Conservation (phyloP, 1,140 invertebrate genomes). For the Drosophila neocordata region DNA sequence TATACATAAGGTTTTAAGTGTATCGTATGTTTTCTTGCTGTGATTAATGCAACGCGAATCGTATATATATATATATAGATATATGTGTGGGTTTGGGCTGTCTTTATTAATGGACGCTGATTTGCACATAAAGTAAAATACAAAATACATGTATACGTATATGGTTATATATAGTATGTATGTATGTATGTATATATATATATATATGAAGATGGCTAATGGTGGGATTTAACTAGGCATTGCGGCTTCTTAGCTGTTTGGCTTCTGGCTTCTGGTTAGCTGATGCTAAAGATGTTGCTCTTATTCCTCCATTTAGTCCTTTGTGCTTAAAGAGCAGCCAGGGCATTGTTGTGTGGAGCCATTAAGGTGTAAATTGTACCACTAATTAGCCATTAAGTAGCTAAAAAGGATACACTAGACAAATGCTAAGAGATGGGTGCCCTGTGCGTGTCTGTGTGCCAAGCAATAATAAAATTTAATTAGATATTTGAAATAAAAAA, state of each 20-base stretch:
- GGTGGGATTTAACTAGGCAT: slow-evolving; percentile 50
- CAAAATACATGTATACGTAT: slow-evolving; percentile 37
- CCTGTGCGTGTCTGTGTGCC: slow-evolving; percentile 18
- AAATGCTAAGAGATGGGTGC: slow-evolving; percentile 23
- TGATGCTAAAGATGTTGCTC: not conserved
- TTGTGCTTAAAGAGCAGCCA: slow-evolving; percentile 32
- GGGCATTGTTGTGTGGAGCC: slow-evolving; percentile 72
- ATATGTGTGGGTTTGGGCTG: slow-evolving; percentile 62
- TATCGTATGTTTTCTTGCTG: slow-evolving; percentile 49
- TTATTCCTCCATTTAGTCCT: not conserved
- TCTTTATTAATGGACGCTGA: slow-evolving; percentile 79
- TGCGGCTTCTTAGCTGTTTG: slow-evolving; percentile 46
- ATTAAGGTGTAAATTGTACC: slow-evolving; percentile 80
- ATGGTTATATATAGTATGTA: not conserved
- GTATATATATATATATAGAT: slow-evolving; percentile 7
- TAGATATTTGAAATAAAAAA: slow-evolving; percentile 67
- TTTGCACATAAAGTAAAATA: slow-evolving; percentile 69
- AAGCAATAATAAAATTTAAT: slow-evolving; percentile 73
- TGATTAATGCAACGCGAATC: slow-evolving; percentile 68
- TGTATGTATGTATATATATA: not conserved
- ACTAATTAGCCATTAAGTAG: slow-evolving; percentile 78
- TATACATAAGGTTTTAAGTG: slow-evolving; percentile 37
- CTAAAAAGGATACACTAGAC: slow-evolving; percentile 39
- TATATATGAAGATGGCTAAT: slow-evolving; percentile 9
- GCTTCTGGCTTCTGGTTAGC: slow-evolving; percentile 13